Evolutionary conservation across 2,797 vertebrate species (phyloP), one percentile per base, ranked within the genome.

Genomic region (Coregonus sp.): DNA sequence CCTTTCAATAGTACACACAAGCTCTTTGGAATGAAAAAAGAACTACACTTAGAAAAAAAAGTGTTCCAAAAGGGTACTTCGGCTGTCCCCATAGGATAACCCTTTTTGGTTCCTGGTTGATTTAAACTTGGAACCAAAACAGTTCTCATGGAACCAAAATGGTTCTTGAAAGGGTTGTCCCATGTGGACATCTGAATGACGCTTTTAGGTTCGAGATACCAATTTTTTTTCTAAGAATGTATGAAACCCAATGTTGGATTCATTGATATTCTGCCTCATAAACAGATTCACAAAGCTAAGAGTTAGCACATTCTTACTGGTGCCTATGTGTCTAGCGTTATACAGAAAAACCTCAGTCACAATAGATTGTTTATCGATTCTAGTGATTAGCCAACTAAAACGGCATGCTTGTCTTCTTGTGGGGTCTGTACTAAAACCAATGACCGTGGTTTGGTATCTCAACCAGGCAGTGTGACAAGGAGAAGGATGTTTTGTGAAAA

Each of bases 171-270:
- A 47, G 7, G 40, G 7, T 47, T 9, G 40, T 47, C 7, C 40
- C 9, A 47, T 51, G 68, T 70, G 69, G 25, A 51, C 29, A 71
- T 25, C 25, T 25, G 25, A 25, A 25, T 25, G 1, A 25, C 25
- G 1, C 67, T 82, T 80, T 14, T 81, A 78, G 84, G 76, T 81
- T 87, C 84, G n/a, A 86, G 72, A 72, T 47, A 1, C 37, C 51
- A 56, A 25, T 52, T 9, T 80, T 2, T 47, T 47, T 0, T 47
- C 40, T 47, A 47, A 71, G 79, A 79, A 84, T 80, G 71, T 75
- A 20, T 70, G 61, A 79, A 81, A 74, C 74, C 37, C 78, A 83
- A 84, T 84, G 84, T 78, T 81, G 66, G 56, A 71, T 79, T 79
- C 80, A 84, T 88, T 72, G 69, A 14, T 71, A 54, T 78, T 85